Evolutionary conservation across 2,888 invertebrate genomes (phyloP).

Genomic region (Zaprionus obscuricornis): DNA sequence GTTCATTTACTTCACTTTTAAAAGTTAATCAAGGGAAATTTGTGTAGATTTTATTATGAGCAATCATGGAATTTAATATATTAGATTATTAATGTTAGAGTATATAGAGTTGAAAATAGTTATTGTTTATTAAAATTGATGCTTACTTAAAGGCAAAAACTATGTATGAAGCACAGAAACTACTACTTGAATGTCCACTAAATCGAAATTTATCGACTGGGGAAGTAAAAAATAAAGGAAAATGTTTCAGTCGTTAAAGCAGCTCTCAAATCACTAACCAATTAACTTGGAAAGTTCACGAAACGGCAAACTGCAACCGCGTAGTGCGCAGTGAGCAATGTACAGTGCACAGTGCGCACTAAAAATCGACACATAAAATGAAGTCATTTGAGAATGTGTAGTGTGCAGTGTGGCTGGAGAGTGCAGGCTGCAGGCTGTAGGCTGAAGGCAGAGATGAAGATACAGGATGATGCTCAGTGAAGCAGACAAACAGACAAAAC

Average conservation of each 20-base stretch:
- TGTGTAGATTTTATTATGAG: neutral
- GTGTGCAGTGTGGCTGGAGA: constrained; percentile 42
- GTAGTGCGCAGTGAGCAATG: too few relatives aligned
- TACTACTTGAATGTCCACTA: constrained; percentile 28
- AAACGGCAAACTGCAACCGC: constrained; percentile 67
- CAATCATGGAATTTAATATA: neutral
- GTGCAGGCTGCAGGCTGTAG: constrained; percentile 36
- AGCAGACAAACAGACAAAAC: too few relatives aligned
- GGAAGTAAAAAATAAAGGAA: constrained; percentile 3
- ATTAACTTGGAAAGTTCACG: constrained; percentile 72
- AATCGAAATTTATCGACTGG: constrained; percentile 33
- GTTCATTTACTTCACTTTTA: neutral
- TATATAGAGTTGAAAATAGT: too few relatives aligned
- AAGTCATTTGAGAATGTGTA: constrained; percentile 71
- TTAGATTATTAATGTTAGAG: neutral
- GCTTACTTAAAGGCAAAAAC: too few relatives aligned
- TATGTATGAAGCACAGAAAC: constrained; percentile 35
- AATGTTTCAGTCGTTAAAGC: constrained; percentile 47
- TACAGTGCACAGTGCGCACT: constrained; percentile 56
- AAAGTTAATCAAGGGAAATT: neutral
- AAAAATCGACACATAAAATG: constrained; percentile 76
- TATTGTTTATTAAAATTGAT: too few relatives aligned
- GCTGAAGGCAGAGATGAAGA: constrained; percentile 30
- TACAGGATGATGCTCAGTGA: constrained; percentile 30
- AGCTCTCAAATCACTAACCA: constrained; percentile 66